Evolutionary conservation across 1,140 invertebrate genomes (phyloP).

Genomic region (Sycophila sp.): DNA sequence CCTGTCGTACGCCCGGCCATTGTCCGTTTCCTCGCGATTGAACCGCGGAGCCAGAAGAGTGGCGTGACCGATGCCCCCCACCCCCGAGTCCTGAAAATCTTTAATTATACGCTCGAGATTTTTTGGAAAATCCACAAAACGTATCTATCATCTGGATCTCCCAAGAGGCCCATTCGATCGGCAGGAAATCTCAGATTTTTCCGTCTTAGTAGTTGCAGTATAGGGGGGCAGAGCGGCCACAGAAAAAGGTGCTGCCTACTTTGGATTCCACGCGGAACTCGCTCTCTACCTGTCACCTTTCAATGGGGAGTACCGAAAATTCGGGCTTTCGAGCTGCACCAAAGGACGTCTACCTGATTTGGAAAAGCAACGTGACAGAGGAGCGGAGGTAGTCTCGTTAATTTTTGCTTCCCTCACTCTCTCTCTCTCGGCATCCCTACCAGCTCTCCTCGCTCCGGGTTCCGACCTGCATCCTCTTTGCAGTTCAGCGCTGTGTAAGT

Average conservation of each 20-base stretch:
- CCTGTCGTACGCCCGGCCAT: background rate
- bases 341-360: conserved; percentile 20
- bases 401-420: conserved; percentile 9
- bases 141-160: conserved; percentile 38
- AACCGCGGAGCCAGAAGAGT: background rate
- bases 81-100: background rate
- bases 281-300: conserved; percentile 30
- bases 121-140: conserved; percentile 25
- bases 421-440: background rate
- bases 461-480: background rate
- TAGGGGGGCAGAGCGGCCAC: background rate
- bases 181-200: conserved; percentile 36
- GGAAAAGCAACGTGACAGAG: conserved; percentile 17
- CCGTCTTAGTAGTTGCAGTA: background rate
- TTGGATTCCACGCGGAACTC: conserved; percentile 11
- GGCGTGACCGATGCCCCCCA: conserved; percentile 20
- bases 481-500: conserved; percentile 11
- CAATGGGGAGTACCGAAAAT: conserved; percentile 5
- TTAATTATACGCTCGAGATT: conserved; percentile 31
- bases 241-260: conserved; percentile 1
- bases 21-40: no score
- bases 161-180: conserved; percentile 5
- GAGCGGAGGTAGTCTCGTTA: background rate
- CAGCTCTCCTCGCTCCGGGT: background rate
- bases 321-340: background rate